Percentiles rank a stretch among this genome's conserved stretches.
These are phyloP conservation scores for Dicentrarchus labrax DNA, from an alignment of 2,113 vertebrate genomes.

Conservation along the genomic window DNA sequence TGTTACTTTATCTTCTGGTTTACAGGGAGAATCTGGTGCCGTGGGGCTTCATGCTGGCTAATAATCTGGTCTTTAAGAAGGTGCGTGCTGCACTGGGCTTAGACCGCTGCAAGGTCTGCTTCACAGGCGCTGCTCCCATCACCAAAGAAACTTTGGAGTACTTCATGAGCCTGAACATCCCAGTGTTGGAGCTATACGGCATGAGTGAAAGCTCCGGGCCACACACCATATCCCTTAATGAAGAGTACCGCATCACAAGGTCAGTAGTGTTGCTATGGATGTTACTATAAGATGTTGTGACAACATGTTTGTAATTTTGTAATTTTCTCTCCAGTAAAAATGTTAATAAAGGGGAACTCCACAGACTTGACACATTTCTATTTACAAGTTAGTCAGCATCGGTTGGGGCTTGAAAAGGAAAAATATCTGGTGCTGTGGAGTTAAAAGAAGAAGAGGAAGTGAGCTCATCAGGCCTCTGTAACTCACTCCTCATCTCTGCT, in stretches of 20 bases:
- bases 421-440: not conserved
- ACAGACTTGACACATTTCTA: not conserved
- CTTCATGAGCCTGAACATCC: slow-evolving; percentile 88
- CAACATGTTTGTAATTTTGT: not conserved
- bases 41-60: slow-evolving; percentile 83
- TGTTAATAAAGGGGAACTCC: not conserved
- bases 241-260: slow-evolving; percentile 76
- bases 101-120: slow-evolving; percentile 79
- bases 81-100: slow-evolving; percentile 82
- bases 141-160: slow-evolving; percentile 84
- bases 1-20: slow-evolving; percentile 5
- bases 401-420: not conserved
- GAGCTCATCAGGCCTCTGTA: not conserved
- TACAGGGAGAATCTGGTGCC: slow-evolving; percentile 77
- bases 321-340: not conserved
- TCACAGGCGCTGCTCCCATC: slow-evolving; percentile 82
- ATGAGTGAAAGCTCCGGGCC: slow-evolving; percentile 85
- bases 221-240: slow-evolving; percentile 73
- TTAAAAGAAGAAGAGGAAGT: not conserved
- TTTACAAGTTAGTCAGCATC: not conserved
- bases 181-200: slow-evolving; percentile 82
- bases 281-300: not conserved
- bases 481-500: too few species aligned
- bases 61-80: slow-evolving; percentile 84
- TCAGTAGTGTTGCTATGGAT: slow-evolving; percentile 42